Percentiles rank a stretch among this genome's conserved stretches.
Evolutionary conservation across 2,888 invertebrate species (phyloP).

Genomic region (Thumatha senex): DNA sequence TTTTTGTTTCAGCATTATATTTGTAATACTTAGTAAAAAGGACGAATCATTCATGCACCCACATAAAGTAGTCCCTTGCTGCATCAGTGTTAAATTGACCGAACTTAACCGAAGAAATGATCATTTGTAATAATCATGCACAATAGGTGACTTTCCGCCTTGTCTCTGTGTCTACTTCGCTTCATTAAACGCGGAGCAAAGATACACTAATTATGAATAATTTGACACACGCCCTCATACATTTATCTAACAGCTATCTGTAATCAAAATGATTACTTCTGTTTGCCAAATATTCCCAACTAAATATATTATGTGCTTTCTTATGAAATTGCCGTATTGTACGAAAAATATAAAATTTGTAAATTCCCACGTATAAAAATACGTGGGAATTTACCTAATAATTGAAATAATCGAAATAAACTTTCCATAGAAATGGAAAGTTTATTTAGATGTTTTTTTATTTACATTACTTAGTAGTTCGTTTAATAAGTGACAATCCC

Average conservation of each 20-base stretch:
- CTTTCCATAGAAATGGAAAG: no score
- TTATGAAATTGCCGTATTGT: no score
- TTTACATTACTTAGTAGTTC: no score
- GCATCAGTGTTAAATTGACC: conserved; percentile 32
- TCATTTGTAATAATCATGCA: conserved; percentile 75
- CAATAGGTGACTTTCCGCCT: conserved; percentile 53
- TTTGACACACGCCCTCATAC: conserved; percentile 69
- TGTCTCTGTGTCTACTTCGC: conserved; percentile 52
- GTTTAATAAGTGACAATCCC: no score
- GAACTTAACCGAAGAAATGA: conserved; percentile 62
- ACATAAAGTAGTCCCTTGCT: conserved; percentile 45
- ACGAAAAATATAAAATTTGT: no score
- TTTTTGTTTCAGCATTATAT: conserved; percentile 23
- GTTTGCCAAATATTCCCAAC: conserved; percentile 28
- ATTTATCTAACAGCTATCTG: conserved; percentile 58
- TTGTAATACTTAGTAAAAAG: conserved; percentile 31
- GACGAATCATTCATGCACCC: conserved; percentile 61
- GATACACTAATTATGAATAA: conserved; percentile 78
- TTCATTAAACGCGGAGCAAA: conserved; percentile 72
- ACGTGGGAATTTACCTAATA: no score
- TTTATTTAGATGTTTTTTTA: no score
- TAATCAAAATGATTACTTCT: conserved; percentile 57
- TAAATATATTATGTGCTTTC: no score
- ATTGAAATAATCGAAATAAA: no score
- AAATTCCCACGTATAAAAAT: no score